Conservation (phyloP, 1,140 invertebrate species). For the roundworm (Caenorhabditis elegans) region WBcel235 BX284605.5:8145001-8145500, state of each 20-base stretch:
- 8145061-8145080: background rate
- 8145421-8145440: background rate
- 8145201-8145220: conserved; percentile 43
- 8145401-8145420: no score
- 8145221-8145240: conserved; percentile 35
- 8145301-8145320: conserved; percentile 19
- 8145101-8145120: background rate
- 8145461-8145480: background rate
- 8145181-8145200: conserved; percentile 24
- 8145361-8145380: background rate
- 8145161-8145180: conserved; percentile 25
- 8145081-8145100: background rate
- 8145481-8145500: background rate
- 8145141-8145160: conserved; percentile 11
- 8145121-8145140: no score
- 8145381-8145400: no score
- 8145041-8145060: conserved; percentile 10
- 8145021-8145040: conserved; percentile 19
- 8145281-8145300: background rate
- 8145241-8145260: conserved; percentile 35
- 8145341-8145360: conserved; percentile 10
- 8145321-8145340: conserved; percentile 20
- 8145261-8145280: background rate
- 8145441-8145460: background rate
- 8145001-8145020: conserved; percentile 31